Evolutionary conservation across 2,888 invertebrate species (phyloP), one percentile per base, ranked within the genome.

Genomic region (Spilosoma lubricipeda): DNA sequence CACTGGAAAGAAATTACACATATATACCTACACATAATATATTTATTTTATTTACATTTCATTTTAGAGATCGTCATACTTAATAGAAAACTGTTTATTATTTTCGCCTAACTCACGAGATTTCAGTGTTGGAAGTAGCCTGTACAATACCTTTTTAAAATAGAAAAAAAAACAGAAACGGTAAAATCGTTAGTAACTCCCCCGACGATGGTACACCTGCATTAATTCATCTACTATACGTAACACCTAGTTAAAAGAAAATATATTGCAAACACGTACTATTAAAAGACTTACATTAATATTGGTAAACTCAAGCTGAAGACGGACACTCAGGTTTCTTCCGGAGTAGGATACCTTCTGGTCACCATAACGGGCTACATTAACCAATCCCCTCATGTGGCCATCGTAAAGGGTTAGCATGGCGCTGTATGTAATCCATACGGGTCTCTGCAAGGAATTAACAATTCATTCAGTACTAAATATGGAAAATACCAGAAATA

Each of bases 351-450:
- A 84, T 63, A 96, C 94, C 3, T 76, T 86, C 77, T 96, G 96
- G 84, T 96, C 94, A 7, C 95, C 96, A 48, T 90, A 91, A 48
- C 96, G 94, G 9, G 85, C 87, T 1, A 96, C 90, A 72, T 95
- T 94, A 3, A 91, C 90, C n/a, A 96, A 84, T 5, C 96, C 96
- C 13, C 92, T 91, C 92, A 96, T 91, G 83, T 89, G 85, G 1
- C 96, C 96, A 74, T 95, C 87, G 71, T 92, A 90, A 78, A 96
- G 90, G 74, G 89, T 92, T 72, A 96, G 83, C 91, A 94, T 93
- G 0, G 96, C 96, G 79, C 96, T 95, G 88, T 96, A 96, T 2
- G 94, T 96, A 65, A 96, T 89, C 72, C 94, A 85, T 18, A 96
- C 9, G 3, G 93, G 90, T 84, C 90, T 93, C 96, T 96, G 87